Percentiles rank a stretch among this genome's conserved stretches.
Conservation (phyloP, 2,888 invertebrate genomes). For the Argyra leucocephala region DNA sequence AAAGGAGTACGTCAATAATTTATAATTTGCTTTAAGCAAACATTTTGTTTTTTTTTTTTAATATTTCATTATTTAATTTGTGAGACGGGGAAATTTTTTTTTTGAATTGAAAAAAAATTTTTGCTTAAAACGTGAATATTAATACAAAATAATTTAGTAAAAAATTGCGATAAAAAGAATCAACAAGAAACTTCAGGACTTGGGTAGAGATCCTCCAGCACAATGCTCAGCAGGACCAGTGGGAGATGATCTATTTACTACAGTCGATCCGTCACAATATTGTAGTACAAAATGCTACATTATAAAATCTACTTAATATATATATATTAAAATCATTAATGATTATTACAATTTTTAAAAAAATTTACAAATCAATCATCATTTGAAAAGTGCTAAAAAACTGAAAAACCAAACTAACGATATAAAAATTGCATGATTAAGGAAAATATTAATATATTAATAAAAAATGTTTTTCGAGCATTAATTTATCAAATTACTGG, state of each 20-base stretch:
- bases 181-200: slow-evolving; percentile 97
- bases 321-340: slow-evolving; percentile 20
- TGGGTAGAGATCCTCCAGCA: slow-evolving; percentile 99
- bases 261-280: slow-evolving; percentile 38
- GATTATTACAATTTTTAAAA: slow-evolving; percentile 30
- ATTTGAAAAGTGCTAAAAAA: slow-evolving; percentile 5
- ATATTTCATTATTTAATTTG: neutral
- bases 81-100: neutral
- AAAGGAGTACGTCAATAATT: neutral
- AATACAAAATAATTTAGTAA: slow-evolving; percentile 9
- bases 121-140: slow-evolving; percentile 1
- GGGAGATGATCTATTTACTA: slow-evolving; percentile 85
- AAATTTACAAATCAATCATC: slow-evolving; percentile 6
- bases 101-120: neutral
- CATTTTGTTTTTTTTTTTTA: slow-evolving; percentile 2
- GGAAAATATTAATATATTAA: slow-evolving; percentile 1
- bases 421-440: slow-evolving; percentile 6
- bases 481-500: too few relatives aligned
- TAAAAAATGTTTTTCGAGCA: too few relatives aligned
- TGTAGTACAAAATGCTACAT: slow-evolving; percentile 23
- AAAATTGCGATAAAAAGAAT: slow-evolving; percentile 94
- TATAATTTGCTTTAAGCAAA: neutral
- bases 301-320: slow-evolving; percentile 15
- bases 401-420: slow-evolving; percentile 5
- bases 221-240: slow-evolving; percentile 99